These are phyloP conservation scores for Hippasteria phrygiana DNA, from an alignment of 53 echinoderm and acorn worm genomes.

Conservation along the genomic window DNA sequence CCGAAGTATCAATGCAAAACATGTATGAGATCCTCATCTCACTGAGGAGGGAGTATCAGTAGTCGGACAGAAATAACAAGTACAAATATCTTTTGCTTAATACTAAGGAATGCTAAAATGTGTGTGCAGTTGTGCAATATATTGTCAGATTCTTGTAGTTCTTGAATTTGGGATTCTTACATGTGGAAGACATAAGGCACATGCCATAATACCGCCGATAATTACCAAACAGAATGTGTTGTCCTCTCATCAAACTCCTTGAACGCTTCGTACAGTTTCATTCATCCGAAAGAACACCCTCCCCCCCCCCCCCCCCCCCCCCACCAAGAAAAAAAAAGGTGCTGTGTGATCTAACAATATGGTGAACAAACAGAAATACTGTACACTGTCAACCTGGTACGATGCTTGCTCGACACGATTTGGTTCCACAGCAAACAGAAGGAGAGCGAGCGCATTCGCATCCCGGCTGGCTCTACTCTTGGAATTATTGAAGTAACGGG, in stretches of 20 bases:
- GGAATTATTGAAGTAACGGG: conserved; percentile 16
- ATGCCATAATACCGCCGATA: conserved; percentile 10
- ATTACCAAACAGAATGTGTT: conserved; percentile 44
- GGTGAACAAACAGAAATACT: conserved; percentile 51
- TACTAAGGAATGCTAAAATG: neutral
- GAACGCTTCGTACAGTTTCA: conserved; percentile 31
- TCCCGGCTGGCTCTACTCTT: conserved; percentile 8
- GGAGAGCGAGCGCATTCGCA: neutral
- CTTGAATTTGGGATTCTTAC: neutral
- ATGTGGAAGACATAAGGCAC: conserved; percentile 8
- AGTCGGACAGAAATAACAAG: too few species aligned
- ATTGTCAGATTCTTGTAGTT: neutral
- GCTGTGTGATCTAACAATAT: conserved; percentile 31
- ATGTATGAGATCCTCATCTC: too few species aligned
- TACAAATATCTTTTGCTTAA: too few species aligned
- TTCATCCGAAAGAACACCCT: neutral
- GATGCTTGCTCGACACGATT: conserved; percentile 37
- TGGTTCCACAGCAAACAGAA: conserved; percentile 56
- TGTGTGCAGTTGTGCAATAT: neutral
- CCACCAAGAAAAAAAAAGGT: conserved; percentile 7
- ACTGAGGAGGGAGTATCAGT: too few species aligned
- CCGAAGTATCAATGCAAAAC: too few species aligned
- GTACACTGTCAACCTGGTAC: conserved; percentile 42
- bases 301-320: conserved; percentile 8
- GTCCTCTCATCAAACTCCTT: neutral